A percentile compares a stretch with the other conserved stretches of the same genome.
These are phyloP conservation scores for Ceyx melanurus DNA, from an alignment of 2,113 vertebrate genomes.

Conservation along the genomic window DNA sequence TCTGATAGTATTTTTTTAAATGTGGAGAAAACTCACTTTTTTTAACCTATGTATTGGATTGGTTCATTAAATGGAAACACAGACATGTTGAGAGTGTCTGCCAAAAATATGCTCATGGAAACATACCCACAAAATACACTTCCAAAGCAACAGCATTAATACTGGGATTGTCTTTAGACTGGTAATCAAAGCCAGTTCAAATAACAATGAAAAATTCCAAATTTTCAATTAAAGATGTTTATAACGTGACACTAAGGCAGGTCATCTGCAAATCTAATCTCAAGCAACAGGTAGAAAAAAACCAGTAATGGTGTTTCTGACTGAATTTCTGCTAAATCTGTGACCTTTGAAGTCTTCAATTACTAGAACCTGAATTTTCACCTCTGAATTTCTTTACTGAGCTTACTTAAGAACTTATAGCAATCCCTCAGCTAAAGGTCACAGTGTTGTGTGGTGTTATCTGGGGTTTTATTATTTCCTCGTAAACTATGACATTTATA, in stretches of 20 bases:
- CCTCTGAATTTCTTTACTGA: constrained; percentile 59
- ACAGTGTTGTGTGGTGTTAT: constrained; percentile 59
- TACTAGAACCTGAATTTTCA: constrained; percentile 69
- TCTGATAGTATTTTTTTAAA: background rate
- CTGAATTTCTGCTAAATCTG: constrained; percentile 42
- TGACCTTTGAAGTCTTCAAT: constrained; percentile 72
- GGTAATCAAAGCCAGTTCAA: background rate
- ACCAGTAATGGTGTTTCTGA: background rate
- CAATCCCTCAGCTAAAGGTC: constrained; percentile 73
- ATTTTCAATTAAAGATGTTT: background rate
- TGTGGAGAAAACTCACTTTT: background rate
- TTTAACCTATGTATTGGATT: background rate
- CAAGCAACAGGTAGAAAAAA: background rate
- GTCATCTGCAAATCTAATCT: background rate
- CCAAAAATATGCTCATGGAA: background rate
- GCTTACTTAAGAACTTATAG: constrained; percentile 50
- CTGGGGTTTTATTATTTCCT: constrained; percentile 72
- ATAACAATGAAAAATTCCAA: background rate
- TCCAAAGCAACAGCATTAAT: background rate
- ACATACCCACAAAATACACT: background rate
- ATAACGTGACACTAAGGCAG: background rate
- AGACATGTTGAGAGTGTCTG: background rate
- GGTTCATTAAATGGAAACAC: background rate
- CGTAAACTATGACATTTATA: constrained; percentile 74
- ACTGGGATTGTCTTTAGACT: background rate